phyloP scores from a whole-genome alignment of 1,140 invertebrate species.

The Hylaeus volcanicus region DNA sequence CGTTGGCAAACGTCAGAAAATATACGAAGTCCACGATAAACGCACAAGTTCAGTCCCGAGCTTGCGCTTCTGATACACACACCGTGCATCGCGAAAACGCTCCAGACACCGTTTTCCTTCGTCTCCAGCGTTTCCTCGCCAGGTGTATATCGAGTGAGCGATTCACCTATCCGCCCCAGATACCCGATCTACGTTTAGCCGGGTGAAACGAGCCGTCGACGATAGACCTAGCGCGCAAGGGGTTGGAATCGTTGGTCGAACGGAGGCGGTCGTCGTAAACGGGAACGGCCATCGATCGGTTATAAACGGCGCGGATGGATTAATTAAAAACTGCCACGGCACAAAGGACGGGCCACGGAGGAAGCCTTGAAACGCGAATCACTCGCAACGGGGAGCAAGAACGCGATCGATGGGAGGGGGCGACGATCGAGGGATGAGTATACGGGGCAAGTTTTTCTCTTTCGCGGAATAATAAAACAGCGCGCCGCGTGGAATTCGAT shows the following conservation, averaged over 20 bases:
- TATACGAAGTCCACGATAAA: too few species aligned
- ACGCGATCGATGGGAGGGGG: neutral
- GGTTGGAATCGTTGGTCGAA: constrained; percentile 29
- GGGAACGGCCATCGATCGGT: constrained; percentile 40
- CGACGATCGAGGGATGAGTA: neutral
- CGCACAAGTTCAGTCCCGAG: too few species aligned
- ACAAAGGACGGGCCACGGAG: neutral
- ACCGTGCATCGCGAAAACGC: too few species aligned
- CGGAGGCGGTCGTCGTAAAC: constrained; percentile 33
- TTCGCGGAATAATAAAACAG: constrained; percentile 39
- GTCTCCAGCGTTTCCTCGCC: neutral
- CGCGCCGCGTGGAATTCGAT: constrained; percentile 32
- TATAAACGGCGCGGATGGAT: constrained; percentile 45
- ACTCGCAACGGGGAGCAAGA: too few species aligned
- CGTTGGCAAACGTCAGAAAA: too few species aligned
- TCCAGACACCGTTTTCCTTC: too few species aligned
- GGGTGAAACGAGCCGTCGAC: neutral
- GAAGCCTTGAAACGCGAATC: neutral
- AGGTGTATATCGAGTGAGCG: neutral
- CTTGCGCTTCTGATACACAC: too few species aligned
- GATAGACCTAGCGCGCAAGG: neutral
- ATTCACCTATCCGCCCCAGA: constrained; percentile 28
- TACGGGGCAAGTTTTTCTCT: constrained; percentile 36
- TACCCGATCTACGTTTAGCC: constrained; percentile 33
- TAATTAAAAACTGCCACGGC: constrained; percentile 31